Percentiles rank a stretch among this genome's conserved stretches.
These are phyloP conservation scores for Drosophila meridionalis DNA, from an alignment of 2,888 invertebrate species.

Conservation along the genomic window DNA sequence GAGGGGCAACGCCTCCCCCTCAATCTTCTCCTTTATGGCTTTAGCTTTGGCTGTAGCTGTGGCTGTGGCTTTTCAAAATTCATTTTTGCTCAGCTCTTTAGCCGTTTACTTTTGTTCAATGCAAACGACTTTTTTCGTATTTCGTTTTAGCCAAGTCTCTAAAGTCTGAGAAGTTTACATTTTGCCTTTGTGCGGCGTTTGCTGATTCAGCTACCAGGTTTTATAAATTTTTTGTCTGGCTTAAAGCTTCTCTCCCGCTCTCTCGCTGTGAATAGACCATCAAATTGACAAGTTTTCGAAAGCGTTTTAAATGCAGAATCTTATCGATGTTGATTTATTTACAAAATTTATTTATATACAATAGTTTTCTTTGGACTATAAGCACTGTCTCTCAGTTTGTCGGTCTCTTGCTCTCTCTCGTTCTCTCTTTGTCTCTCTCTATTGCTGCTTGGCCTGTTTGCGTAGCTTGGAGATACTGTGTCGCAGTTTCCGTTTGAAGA, in stretches of 20 bases:
- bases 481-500: constrained; percentile 65
- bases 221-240: constrained; percentile 11
- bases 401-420: neutral
- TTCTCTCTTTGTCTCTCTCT: neutral
- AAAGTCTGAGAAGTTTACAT: constrained; percentile 51
- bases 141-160: constrained; percentile 27
- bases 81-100: constrained; percentile 55
- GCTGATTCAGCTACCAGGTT: constrained; percentile 71
- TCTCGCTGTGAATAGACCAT: constrained; percentile 41
- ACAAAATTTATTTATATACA: constrained; percentile 12
- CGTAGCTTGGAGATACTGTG: constrained; percentile 55
- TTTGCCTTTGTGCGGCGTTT: constrained; percentile 51
- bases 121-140: constrained; percentile 70
- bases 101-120: constrained; percentile 69
- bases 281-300: constrained; percentile 63
- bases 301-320: constrained; percentile 38
- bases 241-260: neutral
- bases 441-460: constrained; percentile 44
- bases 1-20: neutral
- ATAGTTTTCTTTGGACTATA: neutral
- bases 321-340: constrained; percentile 16
- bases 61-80: constrained; percentile 58
- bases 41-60: constrained; percentile 9
- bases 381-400: too few species aligned
- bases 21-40: constrained; percentile 5